A percentile compares a stretch with the other conserved stretches of the same genome.
Conservation (phyloP, 2,797 vertebrate species). For the Anabas testudineus region DNA sequence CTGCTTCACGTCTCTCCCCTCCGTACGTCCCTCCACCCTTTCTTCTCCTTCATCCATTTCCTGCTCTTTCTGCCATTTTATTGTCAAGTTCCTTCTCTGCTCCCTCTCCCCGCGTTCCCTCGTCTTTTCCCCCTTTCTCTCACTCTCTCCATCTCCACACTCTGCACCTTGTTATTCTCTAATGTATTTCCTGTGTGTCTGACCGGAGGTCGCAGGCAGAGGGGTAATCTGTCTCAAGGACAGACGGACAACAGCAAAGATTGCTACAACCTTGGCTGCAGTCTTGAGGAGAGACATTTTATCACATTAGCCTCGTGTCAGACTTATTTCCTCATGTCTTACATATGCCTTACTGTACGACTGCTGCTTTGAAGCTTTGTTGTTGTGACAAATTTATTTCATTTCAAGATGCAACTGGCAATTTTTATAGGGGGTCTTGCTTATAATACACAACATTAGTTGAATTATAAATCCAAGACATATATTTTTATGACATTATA, state of each 20-base stretch:
- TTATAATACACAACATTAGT: neutral
- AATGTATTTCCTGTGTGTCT: constrained; percentile 66
- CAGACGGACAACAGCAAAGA: constrained; percentile 52
- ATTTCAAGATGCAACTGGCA: no score
- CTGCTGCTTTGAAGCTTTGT: neutral
- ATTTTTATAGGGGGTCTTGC: neutral
- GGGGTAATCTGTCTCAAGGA: constrained; percentile 69
- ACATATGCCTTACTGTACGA: neutral
- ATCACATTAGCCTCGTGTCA: constrained; percentile 30
- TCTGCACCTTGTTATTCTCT: constrained; percentile 57
- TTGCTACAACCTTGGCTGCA: constrained; percentile 47
- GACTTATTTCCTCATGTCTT: constrained; percentile 10
- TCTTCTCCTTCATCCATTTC: constrained; percentile 1
- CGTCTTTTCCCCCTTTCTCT: neutral
- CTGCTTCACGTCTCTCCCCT: constrained; percentile 17
- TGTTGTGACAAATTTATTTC: neutral
- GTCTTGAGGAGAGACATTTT: constrained; percentile 41
- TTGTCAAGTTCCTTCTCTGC: neutral
- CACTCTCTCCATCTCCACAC: constrained; percentile 28
- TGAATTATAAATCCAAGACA: neutral
- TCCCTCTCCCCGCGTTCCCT: neutral
- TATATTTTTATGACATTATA: neutral
- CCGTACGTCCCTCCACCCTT: constrained; percentile 12
- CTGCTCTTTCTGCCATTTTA: constrained; percentile 39
- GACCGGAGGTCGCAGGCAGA: constrained; percentile 36